phyloP scores from a whole-genome alignment of 2,113 vertebrate species.

The Hyla sarda region DNA sequence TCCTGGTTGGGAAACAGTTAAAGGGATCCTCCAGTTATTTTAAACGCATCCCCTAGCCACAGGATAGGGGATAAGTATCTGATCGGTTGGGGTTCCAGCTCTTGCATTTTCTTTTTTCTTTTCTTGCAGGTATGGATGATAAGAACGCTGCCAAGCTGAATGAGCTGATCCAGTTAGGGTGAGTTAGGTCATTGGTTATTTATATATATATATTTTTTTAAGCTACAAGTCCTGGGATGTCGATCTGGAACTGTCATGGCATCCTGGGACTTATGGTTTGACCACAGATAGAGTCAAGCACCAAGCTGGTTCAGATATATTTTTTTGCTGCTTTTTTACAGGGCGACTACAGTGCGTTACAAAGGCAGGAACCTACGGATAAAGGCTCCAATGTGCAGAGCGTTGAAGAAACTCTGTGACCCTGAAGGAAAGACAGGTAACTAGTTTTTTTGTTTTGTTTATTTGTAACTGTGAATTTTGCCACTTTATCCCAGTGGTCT shows the following conservation, averaged over 20 bases:
- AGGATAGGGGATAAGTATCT: too few relatives aligned
- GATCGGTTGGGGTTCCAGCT: too few relatives aligned
- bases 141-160: constrained; percentile 96
- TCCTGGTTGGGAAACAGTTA: too few relatives aligned
- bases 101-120: not conserved
- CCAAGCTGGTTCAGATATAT: not conserved
- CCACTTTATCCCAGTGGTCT: not conserved
- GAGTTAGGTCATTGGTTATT: too few relatives aligned
- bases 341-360: constrained; percentile 94
- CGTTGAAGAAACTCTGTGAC: constrained; percentile 96
- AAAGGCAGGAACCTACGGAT: constrained; percentile 97
- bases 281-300: not conserved
- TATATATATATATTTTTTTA: too few relatives aligned
- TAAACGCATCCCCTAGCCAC: too few relatives aligned
- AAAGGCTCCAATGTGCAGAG: constrained; percentile 97
- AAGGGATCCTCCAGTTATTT: too few relatives aligned
- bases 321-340: constrained; percentile 61
- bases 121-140: constrained; percentile 93
- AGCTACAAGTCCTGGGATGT: not conserved
- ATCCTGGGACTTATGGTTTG: not conserved
- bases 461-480: not conserved
- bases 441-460: not conserved
- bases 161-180: constrained; percentile 97
- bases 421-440: constrained; percentile 85
- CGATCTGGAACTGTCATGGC: not conserved